Conservation (phyloP, 2,888 invertebrate genomes). For the Aphidius colemani region DNA sequence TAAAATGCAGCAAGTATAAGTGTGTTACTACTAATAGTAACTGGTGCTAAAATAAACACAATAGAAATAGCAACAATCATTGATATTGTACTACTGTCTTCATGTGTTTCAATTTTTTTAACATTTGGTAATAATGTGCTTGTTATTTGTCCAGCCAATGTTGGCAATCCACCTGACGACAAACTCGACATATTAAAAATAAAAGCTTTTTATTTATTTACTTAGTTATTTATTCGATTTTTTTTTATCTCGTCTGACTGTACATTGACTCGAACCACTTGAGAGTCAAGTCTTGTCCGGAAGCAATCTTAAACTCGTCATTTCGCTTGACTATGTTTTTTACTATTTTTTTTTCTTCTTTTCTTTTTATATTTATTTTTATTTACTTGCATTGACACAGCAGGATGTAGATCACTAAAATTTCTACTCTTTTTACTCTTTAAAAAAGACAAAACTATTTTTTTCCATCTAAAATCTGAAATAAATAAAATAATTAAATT, state of each 20-base stretch:
- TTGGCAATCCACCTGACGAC: conserved; percentile 42
- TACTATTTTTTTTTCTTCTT: not conserved
- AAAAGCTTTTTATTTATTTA: conserved; percentile 22
- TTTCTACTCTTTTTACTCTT: too few species aligned
- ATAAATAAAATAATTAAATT: too few species aligned
- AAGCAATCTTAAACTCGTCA: conserved; percentile 31
- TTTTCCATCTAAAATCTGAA: too few species aligned
- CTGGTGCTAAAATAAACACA: conserved; percentile 64
- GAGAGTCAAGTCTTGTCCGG: conserved; percentile 34
- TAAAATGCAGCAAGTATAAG: conserved; percentile 66
- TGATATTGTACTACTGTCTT: conserved; percentile 57
- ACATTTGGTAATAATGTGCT: conserved; percentile 49
- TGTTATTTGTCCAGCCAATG: conserved; percentile 46
- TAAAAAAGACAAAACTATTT: too few species aligned
- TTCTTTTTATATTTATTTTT: conserved; percentile 3
- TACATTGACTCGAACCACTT: not conserved
- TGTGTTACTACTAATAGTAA: conserved; percentile 67
- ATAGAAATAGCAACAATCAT: conserved; percentile 62
- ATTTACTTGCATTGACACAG: too few species aligned
- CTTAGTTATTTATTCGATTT: too few species aligned
- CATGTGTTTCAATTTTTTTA: conserved; percentile 47
- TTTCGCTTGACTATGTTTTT: conserved; percentile 1
- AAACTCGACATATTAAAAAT: conserved; percentile 48
- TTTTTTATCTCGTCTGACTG: too few species aligned
- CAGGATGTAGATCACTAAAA: too few species aligned